Evolutionary conservation across 2,113 vertebrate genomes (phyloP).

Genomic region (Lamprologus callipterus): DNA sequence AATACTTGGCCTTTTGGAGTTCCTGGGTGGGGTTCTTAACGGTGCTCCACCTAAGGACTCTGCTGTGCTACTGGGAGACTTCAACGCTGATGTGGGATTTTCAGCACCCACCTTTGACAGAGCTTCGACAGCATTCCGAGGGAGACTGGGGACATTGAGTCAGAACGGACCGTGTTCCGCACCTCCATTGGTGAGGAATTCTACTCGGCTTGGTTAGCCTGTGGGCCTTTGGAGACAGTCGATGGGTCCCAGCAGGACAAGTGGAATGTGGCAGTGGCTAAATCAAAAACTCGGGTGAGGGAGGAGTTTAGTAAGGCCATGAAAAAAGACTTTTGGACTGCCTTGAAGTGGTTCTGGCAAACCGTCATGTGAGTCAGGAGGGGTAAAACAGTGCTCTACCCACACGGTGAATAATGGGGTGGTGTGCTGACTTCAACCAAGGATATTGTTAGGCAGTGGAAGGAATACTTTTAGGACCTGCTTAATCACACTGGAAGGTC

Average conservation of each 20-base stretch:
- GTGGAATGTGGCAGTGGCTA: not conserved
- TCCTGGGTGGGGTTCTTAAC: not conserved
- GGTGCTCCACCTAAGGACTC: not conserved
- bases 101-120: not conserved
- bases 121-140: not conserved
- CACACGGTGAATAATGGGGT: not conserved
- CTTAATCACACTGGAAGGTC: not conserved
- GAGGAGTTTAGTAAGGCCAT: not conserved
- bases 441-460: not conserved
- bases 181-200: not conserved
- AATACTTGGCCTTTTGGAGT: not conserved
- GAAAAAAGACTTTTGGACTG: not conserved
- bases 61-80: not conserved
- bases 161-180: rapidly evolving
- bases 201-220: not conserved
- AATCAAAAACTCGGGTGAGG: not conserved
- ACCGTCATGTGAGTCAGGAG: not conserved
- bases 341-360: not conserved
- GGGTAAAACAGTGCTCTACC: not conserved
- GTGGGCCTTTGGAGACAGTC: not conserved
- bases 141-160: not conserved
- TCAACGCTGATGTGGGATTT: not conserved
- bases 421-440: not conserved
- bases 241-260: not conserved
- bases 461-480: not conserved